Evolutionary conservation across 2,113 vertebrate species (phyloP).

Genomic region (Oreochromis niloticus): DNA sequence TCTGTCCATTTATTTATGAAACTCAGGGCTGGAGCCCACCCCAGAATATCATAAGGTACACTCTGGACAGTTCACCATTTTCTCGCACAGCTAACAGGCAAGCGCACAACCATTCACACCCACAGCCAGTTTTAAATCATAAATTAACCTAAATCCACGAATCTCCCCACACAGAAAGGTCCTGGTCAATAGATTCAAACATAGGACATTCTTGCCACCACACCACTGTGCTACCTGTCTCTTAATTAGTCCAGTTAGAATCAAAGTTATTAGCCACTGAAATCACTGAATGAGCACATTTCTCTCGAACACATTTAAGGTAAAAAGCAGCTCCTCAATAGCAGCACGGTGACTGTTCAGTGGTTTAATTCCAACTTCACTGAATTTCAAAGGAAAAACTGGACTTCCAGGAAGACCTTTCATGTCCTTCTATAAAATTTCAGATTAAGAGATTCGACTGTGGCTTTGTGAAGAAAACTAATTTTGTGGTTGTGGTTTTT

Average conservation of each 20-base stretch:
- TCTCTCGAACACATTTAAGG: not conserved
- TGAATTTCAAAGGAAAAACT: not conserved
- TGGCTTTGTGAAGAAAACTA: not conserved
- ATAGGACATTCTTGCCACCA: not conserved
- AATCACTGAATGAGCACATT: not conserved
- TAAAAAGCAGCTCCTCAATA: not conserved
- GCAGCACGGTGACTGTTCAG: not conserved
- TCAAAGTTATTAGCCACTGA: not conserved
- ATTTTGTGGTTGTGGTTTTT: not conserved
- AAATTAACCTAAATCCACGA: fast-evolving
- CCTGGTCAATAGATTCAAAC: not conserved
- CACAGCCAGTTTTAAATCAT: fast-evolving
- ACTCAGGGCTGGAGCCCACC: not conserved
- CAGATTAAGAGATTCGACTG: not conserved
- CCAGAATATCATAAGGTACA: not conserved
- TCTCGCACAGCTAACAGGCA: not conserved
- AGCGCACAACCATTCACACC: not conserved
- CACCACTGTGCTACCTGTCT: fast-evolving
- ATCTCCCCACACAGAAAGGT: not conserved
- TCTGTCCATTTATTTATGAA: not conserved
- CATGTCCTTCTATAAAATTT: not conserved
- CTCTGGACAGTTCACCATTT: not conserved
- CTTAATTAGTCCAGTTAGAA: not conserved
- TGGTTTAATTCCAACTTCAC: not conserved
- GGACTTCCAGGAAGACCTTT: not conserved